phyloP scores from a whole-genome alignment of 2,113 vertebrate species.

The Microtus oregoni region DNA sequence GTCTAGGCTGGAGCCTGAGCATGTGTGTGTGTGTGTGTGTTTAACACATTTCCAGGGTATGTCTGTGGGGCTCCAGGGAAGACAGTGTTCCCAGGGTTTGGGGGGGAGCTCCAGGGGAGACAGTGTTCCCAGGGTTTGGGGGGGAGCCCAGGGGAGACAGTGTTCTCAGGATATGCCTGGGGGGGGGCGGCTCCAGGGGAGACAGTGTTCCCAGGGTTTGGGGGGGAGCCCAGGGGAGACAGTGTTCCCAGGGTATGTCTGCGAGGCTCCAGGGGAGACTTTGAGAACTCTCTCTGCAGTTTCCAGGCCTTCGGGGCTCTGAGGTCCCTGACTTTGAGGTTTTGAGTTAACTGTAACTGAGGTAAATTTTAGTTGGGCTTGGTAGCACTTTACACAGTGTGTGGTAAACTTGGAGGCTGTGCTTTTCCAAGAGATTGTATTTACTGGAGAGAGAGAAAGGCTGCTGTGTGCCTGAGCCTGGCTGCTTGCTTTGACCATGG shows the following conservation, averaged over 20 bases:
- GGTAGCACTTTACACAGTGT: background rate
- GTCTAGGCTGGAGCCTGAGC: background rate
- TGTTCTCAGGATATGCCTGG: too few relatives aligned
- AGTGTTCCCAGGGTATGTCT: background rate
- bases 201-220: background rate
- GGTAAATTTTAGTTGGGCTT: background rate
- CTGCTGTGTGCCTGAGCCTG: background rate
- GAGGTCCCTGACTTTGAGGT: background rate
- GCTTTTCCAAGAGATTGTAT: slow-evolving; percentile 14
- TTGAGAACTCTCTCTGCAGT: background rate
- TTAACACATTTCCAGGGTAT: background rate
- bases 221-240: background rate
- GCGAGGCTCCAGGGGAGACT: background rate
- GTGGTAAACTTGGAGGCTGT: background rate
- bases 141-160: background rate
- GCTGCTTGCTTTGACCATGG: background rate
- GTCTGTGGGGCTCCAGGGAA: too few relatives aligned
- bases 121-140: background rate
- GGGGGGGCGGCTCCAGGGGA: background rate
- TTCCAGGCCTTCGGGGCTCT: background rate
- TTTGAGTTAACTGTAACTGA: background rate
- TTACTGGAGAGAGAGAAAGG: background rate
- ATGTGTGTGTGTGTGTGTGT: too few relatives aligned
- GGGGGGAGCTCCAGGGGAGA: background rate
- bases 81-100: too few relatives aligned